Base-by-base conservation (phyloP, 2,888 invertebrate species). In the Ophion obscuratus region DNA sequence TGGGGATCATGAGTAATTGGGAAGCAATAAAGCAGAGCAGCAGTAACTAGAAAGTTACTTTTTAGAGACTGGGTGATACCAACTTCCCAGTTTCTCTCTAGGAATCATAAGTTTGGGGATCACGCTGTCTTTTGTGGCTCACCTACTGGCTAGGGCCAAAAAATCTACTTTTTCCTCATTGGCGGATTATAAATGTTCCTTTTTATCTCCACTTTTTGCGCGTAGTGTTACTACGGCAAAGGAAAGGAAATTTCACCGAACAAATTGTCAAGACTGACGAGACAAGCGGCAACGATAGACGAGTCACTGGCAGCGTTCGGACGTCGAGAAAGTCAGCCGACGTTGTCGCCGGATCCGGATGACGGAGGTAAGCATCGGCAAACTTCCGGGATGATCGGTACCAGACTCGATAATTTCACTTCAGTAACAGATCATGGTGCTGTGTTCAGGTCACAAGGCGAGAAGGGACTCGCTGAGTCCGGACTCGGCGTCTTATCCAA, bases 251-350 rank as follows among this genome's bases (percentile, higher is more conserved):
- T 90, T 31, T 93, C 94, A 11, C 91, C 94, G 6, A 94, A 92
- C 89, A 95, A 95, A 91, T 93, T 96, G 87, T 96, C 96, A 67
- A 95, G 97, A 79, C 95, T 98, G 74, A 97, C 97, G 92, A 95
- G 98, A 53, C 98, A 98, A 94, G 97, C 97, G 24, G 98, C 98
- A 7, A 97, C 98, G 59, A 98, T 97, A 92, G 98, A 98, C 94
- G 98, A 98, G 93, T 97, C 97, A 62, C 96, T 95, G 89, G 95
- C 97, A 76, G 97, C 97, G 0, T 96, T 96, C 36, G 95, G 95
- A 86, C 95, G 98, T 67, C 95, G 98, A 66, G 97, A 97, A 86
- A 97, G 97, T 2, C 97, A 98, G 85, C 98, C 98, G 2, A 96
- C 96, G 0, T 94, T 98, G 66, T 97, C 97, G 71, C 98, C 98